Base-by-base conservation (phyloP, 1,140 invertebrate genomes). In the Eriosoma lanigerum region DNA sequence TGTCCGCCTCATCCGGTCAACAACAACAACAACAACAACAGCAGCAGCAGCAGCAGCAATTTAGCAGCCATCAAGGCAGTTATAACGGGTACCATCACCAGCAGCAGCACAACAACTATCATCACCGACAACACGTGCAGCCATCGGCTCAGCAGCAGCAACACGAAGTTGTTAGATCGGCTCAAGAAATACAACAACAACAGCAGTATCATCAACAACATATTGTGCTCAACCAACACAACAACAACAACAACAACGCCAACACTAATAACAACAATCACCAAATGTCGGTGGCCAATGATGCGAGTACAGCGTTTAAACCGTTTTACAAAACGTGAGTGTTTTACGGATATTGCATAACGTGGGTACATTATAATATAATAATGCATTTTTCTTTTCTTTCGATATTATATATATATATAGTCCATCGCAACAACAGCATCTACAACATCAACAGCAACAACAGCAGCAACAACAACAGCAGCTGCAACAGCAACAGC, bases 241-340 rank as follows among this genome's bases (percentile, higher is more conserved):
- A 48, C 73, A 56, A 29, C 68, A 70, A 70, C 46, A 87, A 62
- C 85, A 86, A 32, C 86, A 68, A 52, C 21, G 50, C 5, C 29
- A 80, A 32, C 58, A 60, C 58, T 52, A 64, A 48, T 54, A 62
- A 50, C 73, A 76, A 82, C 17, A 81, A 73, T 32, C 82, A 72
- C 48, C 83, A 81, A 46, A 72, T 60, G 44, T 76, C 19, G 50
- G 81, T 68, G 46, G 48, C 73, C n/a, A 76, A 70, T 29, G 81
- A 86, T 50, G 81, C 86, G 83, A 86, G 84, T 46, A 90, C 93
- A 54, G 91, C 91, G 84, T 95, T 94, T 85, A 94, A 94, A 86
- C 93, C 93, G 72, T 93, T 94, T 86, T 95, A 94, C 85, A 95
- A 94, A 88, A 94, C 92, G 93, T 95, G 85, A 88, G 87, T 81